A percentile compares a stretch with the other conserved stretches of the same genome.
Evolutionary conservation across 1,140 invertebrate species (phyloP).

Genomic region (Trachymyrmex cornetzi): DNA sequence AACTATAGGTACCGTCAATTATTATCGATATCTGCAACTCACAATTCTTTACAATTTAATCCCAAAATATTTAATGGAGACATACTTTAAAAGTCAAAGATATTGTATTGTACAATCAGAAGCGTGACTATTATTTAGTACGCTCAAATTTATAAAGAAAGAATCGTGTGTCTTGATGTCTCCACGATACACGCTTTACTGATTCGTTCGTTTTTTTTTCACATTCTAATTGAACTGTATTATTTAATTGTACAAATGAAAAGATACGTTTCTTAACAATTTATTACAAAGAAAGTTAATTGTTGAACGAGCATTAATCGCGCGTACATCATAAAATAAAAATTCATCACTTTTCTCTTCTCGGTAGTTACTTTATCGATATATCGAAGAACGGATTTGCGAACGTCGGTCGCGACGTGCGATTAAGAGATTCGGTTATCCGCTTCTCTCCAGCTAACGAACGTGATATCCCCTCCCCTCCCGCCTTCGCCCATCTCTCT

Average conservation of each 20-base stretch:
- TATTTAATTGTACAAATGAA: neutral
- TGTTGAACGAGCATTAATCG: neutral
- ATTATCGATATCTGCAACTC: neutral
- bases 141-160: no score
- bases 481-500: neutral
- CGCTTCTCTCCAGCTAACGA: constrained; percentile 60
- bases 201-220: neutral
- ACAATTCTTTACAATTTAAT: neutral
- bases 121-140: neutral
- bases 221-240: neutral
- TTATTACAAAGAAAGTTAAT: neutral
- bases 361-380: neutral
- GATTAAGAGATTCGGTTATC: constrained; percentile 74
- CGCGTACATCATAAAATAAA: neutral
- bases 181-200: neutral
- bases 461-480: constrained; percentile 24
- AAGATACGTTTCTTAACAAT: constrained; percentile 11
- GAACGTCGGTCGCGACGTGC: constrained; percentile 66
- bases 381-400: constrained; percentile 63
- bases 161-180: neutral
- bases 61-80: neutral
- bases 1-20: neutral
- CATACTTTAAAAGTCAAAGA: neutral
- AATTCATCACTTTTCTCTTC: neutral
- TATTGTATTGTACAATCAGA: neutral